A percentile compares a stretch with the other conserved stretches of the same genome.
These are phyloP conservation scores for Hirtodrosophila confusa DNA, from an alignment of 2,888 invertebrate genomes.

Conservation along the genomic window DNA sequence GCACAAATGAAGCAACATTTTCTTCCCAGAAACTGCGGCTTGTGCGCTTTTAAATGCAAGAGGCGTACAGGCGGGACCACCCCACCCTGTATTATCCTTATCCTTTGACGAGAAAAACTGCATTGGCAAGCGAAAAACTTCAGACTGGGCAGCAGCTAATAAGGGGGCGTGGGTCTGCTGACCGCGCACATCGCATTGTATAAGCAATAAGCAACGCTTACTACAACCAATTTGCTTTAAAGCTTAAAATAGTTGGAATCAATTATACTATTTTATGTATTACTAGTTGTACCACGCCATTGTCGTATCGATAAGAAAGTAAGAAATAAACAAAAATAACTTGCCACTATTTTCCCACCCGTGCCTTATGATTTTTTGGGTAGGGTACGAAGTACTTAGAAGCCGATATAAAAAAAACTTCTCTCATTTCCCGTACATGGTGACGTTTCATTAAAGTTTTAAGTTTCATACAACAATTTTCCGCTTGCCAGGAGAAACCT, in stretches of 20 bases:
- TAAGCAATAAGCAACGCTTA: conserved; percentile 43
- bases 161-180: conserved; percentile 55
- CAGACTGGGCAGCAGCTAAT: conserved; percentile 57
- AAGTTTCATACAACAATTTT: too few relatives aligned
- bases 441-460: too few relatives aligned
- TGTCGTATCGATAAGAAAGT: too few relatives aligned
- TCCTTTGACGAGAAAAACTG: conserved; percentile 73
- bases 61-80: conserved; percentile 53
- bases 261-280: conserved; percentile 18
- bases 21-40: conserved; percentile 76
- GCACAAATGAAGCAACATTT: conserved; percentile 80
- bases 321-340: too few relatives aligned
- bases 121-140: conserved; percentile 67
- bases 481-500: too few relatives aligned
- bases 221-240: conserved; percentile 21
- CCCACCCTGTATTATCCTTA: conserved; percentile 34
- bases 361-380: too few relatives aligned
- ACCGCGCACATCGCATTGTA: conserved; percentile 54
- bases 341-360: too few relatives aligned
- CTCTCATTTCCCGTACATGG: too few relatives aligned
- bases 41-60: conserved; percentile 78
- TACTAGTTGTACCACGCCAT: too few relatives aligned
- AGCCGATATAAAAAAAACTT: too few relatives aligned
- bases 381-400: too few relatives aligned
- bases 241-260: conserved; percentile 35